Percentiles rank a stretch among this genome's conserved stretches.
Conservation (phyloP, 1,140 invertebrate genomes). For the Popillia japonica region DNA sequence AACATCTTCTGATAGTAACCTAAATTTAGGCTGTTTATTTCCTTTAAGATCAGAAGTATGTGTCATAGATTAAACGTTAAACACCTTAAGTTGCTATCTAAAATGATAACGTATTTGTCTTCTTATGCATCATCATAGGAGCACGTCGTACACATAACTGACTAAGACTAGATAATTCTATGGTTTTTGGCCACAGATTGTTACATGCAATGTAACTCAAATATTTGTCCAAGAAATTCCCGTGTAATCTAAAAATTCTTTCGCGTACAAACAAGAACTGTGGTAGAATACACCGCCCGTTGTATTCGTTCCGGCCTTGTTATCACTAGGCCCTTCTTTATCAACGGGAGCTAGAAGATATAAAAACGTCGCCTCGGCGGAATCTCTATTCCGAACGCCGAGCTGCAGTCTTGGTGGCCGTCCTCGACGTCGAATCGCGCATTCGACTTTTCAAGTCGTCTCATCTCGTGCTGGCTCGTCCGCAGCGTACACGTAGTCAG, state of each 20-base stretch:
- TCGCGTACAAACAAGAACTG: neutral
- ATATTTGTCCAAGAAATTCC: constrained; percentile 15
- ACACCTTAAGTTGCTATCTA: neutral
- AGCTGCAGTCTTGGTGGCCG: neutral
- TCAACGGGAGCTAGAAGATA: neutral
- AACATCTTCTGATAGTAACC: neutral
- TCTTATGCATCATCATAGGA: neutral
- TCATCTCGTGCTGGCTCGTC: constrained; percentile 27
- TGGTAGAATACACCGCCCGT: neutral
- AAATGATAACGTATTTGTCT: neutral
- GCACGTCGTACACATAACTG: neutral
- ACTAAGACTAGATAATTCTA: neutral
- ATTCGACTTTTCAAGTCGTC: constrained; percentile 5
- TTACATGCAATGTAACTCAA: neutral
- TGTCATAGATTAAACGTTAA: neutral
- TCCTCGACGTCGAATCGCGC: neutral
- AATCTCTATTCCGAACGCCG: neutral
- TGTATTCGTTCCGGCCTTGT: neutral
- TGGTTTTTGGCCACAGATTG: constrained; percentile 3
- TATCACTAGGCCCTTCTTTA: neutral
- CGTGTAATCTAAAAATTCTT: constrained; percentile 24
- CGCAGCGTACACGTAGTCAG: constrained; percentile 13
- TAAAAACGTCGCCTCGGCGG: neutral
- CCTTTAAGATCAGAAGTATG: neutral
- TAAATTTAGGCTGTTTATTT: neutral